Evolutionary conservation across 1,140 invertebrate genomes (phyloP), one percentile per base, ranked within the genome.

Genomic region (Pogonomyrmex barbatus): DNA sequence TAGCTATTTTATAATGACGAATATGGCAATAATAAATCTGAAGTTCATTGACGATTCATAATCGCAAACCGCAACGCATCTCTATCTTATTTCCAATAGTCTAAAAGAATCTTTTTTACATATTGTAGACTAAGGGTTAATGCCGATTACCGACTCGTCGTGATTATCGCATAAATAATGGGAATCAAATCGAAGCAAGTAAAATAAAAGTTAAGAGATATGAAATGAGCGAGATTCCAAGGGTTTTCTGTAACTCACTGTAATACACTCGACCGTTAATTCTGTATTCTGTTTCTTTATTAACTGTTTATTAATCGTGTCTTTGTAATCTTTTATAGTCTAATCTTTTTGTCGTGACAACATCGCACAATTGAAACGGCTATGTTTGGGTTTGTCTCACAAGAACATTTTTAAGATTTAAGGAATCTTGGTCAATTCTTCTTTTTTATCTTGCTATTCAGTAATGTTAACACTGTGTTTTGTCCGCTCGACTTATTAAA

Each of bases 91-190:
- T 33, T 63, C 2, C 24, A 12, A 30, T 68, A 6, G n/a, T 68
- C 12, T 60, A 24, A 47, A 12, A 33, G 30, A 60, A 63, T 9
- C 5, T 77, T 47, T 77, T 60, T 58, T 39, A 6, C 6, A 58
- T 58, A 2, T 12, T 30, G 36, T 36, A 24, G 52, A 36, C 33
- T 14, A 75, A 75, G 12, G 36, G 14, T 75, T 75, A 56, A 52
- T n/a, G 63, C 77, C 78, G 39, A 65, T 86, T 75, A 90, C 47
- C 42, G 10, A 89, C 65, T 75, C 47, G 62, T 84, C 75, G 75
- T 84, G 62, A 87, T 86, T 82, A 87, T 85, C 73, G 78, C 85
- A 87, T 87, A 90, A 87, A 47, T 87, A 85, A 87, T n/a, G 52
- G 30, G 68, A 76, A 87, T 88, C 62, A 84, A 90, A 91, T 90